A percentile compares a stretch with the other conserved stretches of the same genome.
phyloP scores from a whole-genome alignment of 2,113 vertebrate genomes.

The Desmodus rotundus region DNA sequence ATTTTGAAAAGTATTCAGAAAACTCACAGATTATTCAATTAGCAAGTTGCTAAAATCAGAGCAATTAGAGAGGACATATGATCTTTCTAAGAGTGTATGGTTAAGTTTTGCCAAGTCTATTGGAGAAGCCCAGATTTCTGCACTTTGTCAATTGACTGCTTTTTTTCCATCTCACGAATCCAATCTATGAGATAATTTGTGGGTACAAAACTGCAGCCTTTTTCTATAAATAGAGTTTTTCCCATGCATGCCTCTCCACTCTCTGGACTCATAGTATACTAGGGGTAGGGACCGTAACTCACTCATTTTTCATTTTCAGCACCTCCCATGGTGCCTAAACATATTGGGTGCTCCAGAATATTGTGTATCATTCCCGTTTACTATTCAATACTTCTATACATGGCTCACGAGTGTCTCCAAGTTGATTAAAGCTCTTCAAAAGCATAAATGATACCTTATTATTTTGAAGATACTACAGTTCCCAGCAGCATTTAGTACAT shows the following conservation, averaged over 20 bases:
- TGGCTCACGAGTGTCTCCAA: neutral
- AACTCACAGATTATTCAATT: neutral
- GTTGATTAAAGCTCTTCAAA: neutral
- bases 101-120: neutral
- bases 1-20: conserved; percentile 17
- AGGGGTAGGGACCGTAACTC: neutral
- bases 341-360: neutral
- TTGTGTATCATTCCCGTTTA: neutral
- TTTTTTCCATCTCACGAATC: neutral
- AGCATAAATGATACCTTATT: neutral
- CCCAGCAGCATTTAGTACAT: neutral
- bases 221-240: neutral
- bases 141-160: neutral
- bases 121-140: conserved; percentile 15
- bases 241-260: neutral
- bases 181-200: neutral
- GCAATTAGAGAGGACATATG: neutral
- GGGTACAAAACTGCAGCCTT: neutral
- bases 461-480: neutral
- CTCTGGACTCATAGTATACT: neutral
- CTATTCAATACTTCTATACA: neutral
- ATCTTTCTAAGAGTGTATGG: neutral
- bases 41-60: conserved; percentile 25
- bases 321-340: neutral
- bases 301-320: neutral